phyloP scores from a whole-genome alignment of 1,140 invertebrate species.

The Goniozus legneri region DNA sequence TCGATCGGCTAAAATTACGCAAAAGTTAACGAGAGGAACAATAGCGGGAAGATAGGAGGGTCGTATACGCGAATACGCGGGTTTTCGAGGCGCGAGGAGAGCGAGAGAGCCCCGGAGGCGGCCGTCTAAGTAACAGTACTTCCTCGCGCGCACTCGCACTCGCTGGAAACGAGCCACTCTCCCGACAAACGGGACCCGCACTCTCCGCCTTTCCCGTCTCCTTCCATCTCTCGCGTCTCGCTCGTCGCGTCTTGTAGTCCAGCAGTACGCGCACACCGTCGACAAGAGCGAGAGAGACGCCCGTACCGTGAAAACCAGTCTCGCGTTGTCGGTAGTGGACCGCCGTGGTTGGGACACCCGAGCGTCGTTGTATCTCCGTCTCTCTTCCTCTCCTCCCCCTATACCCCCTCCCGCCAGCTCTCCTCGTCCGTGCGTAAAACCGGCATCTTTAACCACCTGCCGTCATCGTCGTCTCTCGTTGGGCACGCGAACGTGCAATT shows the following conservation, averaged over 20 bases:
- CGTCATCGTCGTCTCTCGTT: too few species aligned
- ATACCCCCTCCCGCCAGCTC: too few species aligned
- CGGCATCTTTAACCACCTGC: too few species aligned
- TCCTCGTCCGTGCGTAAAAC: too few species aligned
- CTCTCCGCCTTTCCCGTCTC: slow-evolving; percentile 12
- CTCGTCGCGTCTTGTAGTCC: too few species aligned
- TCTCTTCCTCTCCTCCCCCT: slow-evolving; percentile 12
- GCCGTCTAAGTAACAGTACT: slow-evolving; percentile 41
- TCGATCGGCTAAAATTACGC: too few species aligned
- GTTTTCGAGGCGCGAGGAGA: background rate
- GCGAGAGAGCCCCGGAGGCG: slow-evolving; percentile 22
- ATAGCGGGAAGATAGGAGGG: background rate
- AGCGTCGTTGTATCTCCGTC: slow-evolving; percentile 7
- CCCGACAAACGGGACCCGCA: slow-evolving; percentile 37
- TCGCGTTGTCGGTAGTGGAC: too few species aligned
- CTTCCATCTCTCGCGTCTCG: slow-evolving; percentile 4
- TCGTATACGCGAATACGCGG: background rate
- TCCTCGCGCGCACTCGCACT: slow-evolving; percentile 31
- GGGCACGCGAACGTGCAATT: too few species aligned
- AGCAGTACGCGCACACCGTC: too few species aligned
- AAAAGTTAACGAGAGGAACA: background rate
- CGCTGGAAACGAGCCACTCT: slow-evolving; percentile 27
- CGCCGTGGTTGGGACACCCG: too few species aligned
- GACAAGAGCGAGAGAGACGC: too few species aligned
- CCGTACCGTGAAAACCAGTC: too few species aligned